A percentile compares a stretch with the other conserved stretches of the same genome.
Conservation (phyloP, 2,797 vertebrate genomes). For the Danio aesculapii region DNA sequence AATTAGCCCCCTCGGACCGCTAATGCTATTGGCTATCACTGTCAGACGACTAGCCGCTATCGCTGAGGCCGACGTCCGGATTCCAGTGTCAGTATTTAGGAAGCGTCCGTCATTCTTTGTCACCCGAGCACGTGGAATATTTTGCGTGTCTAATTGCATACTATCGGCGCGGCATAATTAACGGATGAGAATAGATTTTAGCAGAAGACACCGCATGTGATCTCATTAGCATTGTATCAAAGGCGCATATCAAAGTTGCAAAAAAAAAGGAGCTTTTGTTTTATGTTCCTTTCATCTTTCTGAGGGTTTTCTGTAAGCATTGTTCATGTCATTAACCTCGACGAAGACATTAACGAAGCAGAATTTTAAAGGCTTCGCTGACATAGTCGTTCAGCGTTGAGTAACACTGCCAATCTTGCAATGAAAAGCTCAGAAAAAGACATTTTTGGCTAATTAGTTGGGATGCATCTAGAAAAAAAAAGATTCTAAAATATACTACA, state of each 20-base stretch:
- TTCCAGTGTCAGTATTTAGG: constrained; percentile 40
- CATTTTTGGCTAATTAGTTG: constrained; percentile 18
- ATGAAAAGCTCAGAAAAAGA: constrained; percentile 23
- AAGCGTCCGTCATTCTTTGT: constrained; percentile 46
- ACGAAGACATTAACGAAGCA: constrained; percentile 73
- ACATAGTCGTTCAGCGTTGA: constrained; percentile 56
- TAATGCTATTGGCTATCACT: constrained; percentile 31
- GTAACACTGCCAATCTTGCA: constrained; percentile 37
- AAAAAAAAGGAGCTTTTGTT: constrained; percentile 76
- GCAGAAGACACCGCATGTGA: constrained; percentile 73
- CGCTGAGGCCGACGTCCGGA: constrained; percentile 35
- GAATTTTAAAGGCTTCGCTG: constrained; percentile 75
- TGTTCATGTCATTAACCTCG: constrained; percentile 78
- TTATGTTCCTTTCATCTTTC: constrained; percentile 78
- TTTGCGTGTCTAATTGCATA: constrained; percentile 69
- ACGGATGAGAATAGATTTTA: constrained; percentile 72
- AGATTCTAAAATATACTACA: no score
- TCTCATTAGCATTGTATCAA: constrained; percentile 83
- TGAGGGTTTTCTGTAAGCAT: constrained; percentile 74
- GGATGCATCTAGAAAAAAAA: not conserved
- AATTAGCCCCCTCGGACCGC: constrained; percentile 65
- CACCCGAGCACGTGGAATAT: constrained; percentile 66
- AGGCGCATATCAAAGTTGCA: constrained; percentile 79
- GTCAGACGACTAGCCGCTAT: constrained; percentile 36
- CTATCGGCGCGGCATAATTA: constrained; percentile 75